Base-by-base conservation (phyloP, 2,113 vertebrate species). In the Pardalotus punctatus region DNA sequence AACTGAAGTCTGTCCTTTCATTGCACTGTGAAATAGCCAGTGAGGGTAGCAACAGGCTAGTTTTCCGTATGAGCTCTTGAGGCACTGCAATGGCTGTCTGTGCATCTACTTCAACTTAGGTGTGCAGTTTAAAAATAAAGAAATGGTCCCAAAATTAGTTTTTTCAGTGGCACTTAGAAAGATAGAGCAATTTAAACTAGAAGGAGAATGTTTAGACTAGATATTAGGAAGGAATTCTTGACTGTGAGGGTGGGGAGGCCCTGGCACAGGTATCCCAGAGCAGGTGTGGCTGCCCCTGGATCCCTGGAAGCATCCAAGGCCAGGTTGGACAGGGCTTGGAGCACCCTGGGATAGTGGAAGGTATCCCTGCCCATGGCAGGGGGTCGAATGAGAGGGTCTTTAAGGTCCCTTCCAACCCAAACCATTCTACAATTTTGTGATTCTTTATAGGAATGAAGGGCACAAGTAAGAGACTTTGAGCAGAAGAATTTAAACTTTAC, bases 321-420 rank as follows among this genome's bases (percentile, higher is more conserved):
- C 71, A 42, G 25, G 22, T 0, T 76, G 50, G 35, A 42, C 0
- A 1, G 25, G 17, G 7, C 48, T 79, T 31, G 62, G 61, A 48
- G 54, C 5, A 23, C 0, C 14, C 20, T 54, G 40, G 47, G 6
- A 4, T 0, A 16, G 62, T 23, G 54, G 14, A 28, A 54, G 22
- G 25, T 54, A 31, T 42, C 62, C 11, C 45, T 67, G 24, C 20
- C 43, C 14, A 5, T 42, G 18, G 12, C 18, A 27, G 14, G 11
- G 10, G 9, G 4, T 76, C 47, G 25, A 9, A 42, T 9, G 4
- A 19, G 12, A 28, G 48, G 18, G 25, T 3, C 10, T 61, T 76
- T 12, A 35, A 38, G 21, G 11, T 15, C 10, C 5, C 8, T 48
- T 54, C 0, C 0, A 76, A 22, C 25, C 43, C 38, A 74, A 61